phyloP scores from a whole-genome alignment of 1,140 invertebrate species.

The Lanistes nyassanus region DNA sequence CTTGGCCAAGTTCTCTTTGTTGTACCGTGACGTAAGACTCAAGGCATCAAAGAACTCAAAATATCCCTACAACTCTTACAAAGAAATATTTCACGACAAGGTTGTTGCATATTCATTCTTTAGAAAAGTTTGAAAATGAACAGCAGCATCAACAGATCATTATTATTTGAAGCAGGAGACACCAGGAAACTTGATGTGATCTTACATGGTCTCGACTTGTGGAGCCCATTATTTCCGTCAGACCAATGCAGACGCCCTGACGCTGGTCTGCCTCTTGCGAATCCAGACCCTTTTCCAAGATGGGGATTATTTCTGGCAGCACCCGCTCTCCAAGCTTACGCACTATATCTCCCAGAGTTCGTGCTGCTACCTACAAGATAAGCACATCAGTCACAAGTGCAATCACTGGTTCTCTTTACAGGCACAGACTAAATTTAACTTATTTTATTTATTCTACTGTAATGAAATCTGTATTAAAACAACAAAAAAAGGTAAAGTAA shows the following conservation, averaged over 20 bases:
- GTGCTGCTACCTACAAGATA: conserved; percentile 81
- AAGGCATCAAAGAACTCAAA: no score
- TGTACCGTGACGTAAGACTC: not conserved
- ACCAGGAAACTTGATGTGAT: not conserved
- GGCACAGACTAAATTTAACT: no score
- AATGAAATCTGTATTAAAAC: no score
- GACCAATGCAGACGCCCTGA: conserved; percentile 97
- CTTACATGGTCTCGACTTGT: conserved; percentile 90
- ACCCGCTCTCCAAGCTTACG: conserved; percentile 97
- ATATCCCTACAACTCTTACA: not conserved
- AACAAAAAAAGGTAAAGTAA: no score
- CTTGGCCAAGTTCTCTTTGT: no score
- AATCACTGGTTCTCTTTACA: no score
- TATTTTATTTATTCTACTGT: no score
- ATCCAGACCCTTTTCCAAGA: conserved; percentile 91
- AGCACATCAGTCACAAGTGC: not conserved
- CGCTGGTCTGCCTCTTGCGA: conserved; percentile 92
- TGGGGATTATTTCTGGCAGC: conserved; percentile 97
- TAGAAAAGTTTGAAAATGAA: not conserved
- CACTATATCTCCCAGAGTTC: conserved; percentile 96
- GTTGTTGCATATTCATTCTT: no score
- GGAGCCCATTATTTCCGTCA: conserved; percentile 97
- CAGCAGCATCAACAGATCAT: not conserved
- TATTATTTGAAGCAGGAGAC: not conserved
- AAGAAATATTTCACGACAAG: not conserved